Evolutionary conservation across 2,113 vertebrate genomes (phyloP).

Genomic region (Athene noctua): DNA sequence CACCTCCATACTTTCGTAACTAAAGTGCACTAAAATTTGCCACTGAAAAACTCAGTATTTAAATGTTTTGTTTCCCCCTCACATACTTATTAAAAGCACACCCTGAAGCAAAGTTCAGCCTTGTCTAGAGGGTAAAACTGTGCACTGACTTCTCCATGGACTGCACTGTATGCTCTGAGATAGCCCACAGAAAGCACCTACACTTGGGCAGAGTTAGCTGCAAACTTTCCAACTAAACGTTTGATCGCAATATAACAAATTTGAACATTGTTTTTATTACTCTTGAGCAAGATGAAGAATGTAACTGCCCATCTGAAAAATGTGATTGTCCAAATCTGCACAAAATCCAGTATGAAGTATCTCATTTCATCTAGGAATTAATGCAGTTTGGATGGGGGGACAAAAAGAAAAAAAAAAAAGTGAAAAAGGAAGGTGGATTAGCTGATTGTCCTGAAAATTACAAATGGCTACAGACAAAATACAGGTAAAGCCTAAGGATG

Average conservation of each 20-base stretch:
- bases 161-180: neutral
- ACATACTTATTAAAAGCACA: neutral
- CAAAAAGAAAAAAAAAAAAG: no score
- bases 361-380: neutral
- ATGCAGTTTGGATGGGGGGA: neutral
- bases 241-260: neutral
- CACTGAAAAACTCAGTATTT: neutral
- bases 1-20: neutral
- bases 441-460: neutral
- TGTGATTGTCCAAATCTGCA: neutral
- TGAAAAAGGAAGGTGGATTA: neutral
- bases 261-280: neutral
- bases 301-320: neutral
- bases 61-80: neutral
- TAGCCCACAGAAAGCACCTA: neutral
- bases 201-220: neutral
- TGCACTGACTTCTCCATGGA: neutral
- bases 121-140: neutral
- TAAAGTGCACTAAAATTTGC: rapidly evolving
- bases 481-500: neutral
- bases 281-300: neutral
- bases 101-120: neutral
- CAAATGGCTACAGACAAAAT: neutral
- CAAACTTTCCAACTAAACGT: neutral
- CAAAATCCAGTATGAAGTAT: neutral